phyloP scores from a whole-genome alignment of 1,140 invertebrate species.

The Caenorhabditis latens region DNA sequence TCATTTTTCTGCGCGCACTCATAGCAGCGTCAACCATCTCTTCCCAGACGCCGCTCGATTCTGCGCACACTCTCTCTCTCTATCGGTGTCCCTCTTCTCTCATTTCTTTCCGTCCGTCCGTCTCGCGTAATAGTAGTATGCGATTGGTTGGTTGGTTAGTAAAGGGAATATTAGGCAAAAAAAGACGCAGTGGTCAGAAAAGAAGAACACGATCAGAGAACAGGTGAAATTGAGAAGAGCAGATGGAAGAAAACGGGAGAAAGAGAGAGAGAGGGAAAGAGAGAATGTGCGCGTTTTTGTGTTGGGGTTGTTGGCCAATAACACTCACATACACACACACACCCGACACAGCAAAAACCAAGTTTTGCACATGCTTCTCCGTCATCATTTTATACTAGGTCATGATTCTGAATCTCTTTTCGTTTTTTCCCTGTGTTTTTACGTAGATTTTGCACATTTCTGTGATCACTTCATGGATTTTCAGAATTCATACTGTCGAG shows the following conservation, averaged over 20 bases:
- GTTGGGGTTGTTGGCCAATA: slow-evolving; percentile 32
- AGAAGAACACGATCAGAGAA: slow-evolving; percentile 40
- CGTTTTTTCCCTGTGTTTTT: background rate
- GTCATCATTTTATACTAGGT: background rate
- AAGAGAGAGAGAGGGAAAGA: background rate
- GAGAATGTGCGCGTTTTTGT: slow-evolving; percentile 44
- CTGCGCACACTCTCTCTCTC: slow-evolving; percentile 16
- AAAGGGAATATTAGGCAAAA: background rate
- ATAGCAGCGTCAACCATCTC: too few relatives aligned
- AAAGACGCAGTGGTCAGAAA: slow-evolving; percentile 22
- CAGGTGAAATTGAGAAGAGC: slow-evolving; percentile 49
- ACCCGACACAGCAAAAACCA: slow-evolving; percentile 44
- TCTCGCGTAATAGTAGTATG: slow-evolving; percentile 45
- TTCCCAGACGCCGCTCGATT: background rate
- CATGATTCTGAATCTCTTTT: too few relatives aligned
- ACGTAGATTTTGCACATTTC: background rate
- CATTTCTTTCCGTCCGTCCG: background rate
- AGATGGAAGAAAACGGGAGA: background rate
- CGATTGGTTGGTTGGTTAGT: background rate
- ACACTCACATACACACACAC: slow-evolving; percentile 19
- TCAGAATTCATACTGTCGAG: too few relatives aligned
- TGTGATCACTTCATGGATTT: too few relatives aligned
- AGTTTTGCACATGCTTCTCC: slow-evolving; percentile 36
- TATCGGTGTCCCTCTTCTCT: background rate
- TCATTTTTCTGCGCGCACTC: slow-evolving; percentile 14